Evolutionary conservation across 2,888 invertebrate genomes (phyloP).

Genomic region (Epinotia nisella): DNA sequence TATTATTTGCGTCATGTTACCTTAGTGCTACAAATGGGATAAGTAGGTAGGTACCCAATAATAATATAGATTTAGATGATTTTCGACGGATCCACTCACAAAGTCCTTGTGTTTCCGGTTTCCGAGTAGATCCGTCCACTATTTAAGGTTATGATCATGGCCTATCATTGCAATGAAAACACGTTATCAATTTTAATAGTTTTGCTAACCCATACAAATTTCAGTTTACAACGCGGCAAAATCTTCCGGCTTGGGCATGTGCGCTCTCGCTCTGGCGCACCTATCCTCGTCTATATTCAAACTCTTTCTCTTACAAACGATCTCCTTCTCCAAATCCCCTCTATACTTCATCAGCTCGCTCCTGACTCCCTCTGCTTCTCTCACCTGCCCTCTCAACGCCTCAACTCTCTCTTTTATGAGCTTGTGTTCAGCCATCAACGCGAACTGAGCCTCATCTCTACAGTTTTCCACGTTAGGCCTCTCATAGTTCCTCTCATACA

Average conservation of each 20-base stretch:
- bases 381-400: conserved; percentile 85
- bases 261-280: conserved; percentile 85
- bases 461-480: conserved; percentile 94
- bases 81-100: no score
- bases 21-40: no score
- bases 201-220: neutral
- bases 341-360: conserved; percentile 85
- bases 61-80: no score
- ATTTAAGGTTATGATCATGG: no score
- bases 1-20: no score
- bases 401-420: conserved; percentile 77
- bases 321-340: conserved; percentile 88
- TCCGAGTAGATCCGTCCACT: no score
- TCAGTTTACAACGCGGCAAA: conserved; percentile 81
- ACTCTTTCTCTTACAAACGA: conserved; percentile 88
- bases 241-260: conserved; percentile 88
- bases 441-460: conserved; percentile 91
- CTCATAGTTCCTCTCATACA: conserved; percentile 87
- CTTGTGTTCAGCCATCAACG: conserved; percentile 89
- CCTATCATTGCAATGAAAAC: neutral
- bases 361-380: conserved; percentile 85
- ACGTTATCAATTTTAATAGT: neutral
- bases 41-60: no score
- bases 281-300: conserved; percentile 88
- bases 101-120: no score